These are phyloP conservation scores for Takifugu flavidus DNA, from an alignment of 2,113 vertebrate genomes.

Conservation along the genomic window DNA sequence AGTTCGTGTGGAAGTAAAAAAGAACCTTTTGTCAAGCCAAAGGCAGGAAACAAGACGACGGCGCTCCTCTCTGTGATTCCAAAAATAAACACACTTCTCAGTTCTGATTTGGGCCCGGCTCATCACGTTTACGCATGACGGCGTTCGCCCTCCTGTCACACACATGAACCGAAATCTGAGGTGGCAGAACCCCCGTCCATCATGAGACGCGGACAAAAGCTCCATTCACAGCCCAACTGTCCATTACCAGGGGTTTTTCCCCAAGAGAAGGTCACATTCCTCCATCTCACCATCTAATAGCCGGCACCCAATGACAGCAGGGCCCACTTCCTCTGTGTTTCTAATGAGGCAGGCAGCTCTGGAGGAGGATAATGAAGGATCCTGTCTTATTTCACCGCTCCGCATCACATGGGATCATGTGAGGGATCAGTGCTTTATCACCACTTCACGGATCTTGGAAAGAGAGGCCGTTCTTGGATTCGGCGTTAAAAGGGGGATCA, in stretches of 20 bases:
- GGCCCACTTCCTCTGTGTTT: background rate
- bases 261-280: slow-evolving; percentile 59
- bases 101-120: slow-evolving; percentile 27
- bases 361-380: slow-evolving; percentile 32
- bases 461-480: background rate
- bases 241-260: slow-evolving; percentile 44
- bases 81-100: slow-evolving; percentile 35
- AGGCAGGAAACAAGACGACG: too few species aligned
- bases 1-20: too few species aligned
- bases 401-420: slow-evolving; percentile 45
- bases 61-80: background rate
- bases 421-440: slow-evolving; percentile 20
- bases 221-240: slow-evolving; percentile 49
- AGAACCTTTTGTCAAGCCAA: too few species aligned
- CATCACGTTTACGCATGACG: slow-evolving; percentile 8
- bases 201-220: slow-evolving; percentile 48
- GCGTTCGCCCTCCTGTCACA: slow-evolving; percentile 22
- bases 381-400: slow-evolving; percentile 23
- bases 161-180: slow-evolving; percentile 18
- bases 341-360: slow-evolving; percentile 29
- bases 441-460: too few species aligned
- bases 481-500: background rate
- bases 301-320: slow-evolving; percentile 30
- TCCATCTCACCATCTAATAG: slow-evolving; percentile 36
- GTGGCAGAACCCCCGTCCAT: slow-evolving; percentile 16